Evolutionary conservation across 2,888 invertebrate genomes (phyloP), one percentile per base, ranked within the genome.

Genomic region (Baronia brevicornis): DNA sequence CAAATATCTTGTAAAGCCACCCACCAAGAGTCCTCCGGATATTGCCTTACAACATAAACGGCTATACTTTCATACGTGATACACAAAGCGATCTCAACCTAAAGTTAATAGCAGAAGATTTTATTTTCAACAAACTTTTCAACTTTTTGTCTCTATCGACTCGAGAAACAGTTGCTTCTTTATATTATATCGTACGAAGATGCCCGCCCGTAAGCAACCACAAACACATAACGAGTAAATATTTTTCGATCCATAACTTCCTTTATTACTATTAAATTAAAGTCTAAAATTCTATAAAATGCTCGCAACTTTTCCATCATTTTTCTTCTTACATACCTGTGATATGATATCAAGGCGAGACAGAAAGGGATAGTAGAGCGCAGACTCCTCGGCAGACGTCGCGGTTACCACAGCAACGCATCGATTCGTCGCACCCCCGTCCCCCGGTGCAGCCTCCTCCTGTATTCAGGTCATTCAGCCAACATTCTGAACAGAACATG

Each of bases 261-360:
- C 50, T 41, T 43, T 62, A 57, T 5, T 0, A 0, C 0, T 1
- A 10, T 9, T 2, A 1, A 0, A 0, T 9, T 23, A 10, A 7
- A 6, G 15, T 23, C 7, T 34, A 12, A 28, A 38, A 20, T 45
- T 45, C 4, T 1, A 0, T 6, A 7, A 9, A 8, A 8, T 2
- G 5, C 1, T 6, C 11, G 3, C 9, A 30, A 39, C 38, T 6
- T 19, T 51, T 60, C 39, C 23, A 46, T 33, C 53, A 28, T 61
- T 67, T 54, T 46, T 37, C n/a, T 40, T 23, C 18, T 41, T 29
- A 39, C 42, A 33, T 36, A 38, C 44, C 62, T 75, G 74, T 79
- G 82, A 82, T 82, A 84, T 82, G 80, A 84, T 82, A 84, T 74
- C 77, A 71, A 73, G 78, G 74, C 82, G 80, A 84, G 82, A 84